Evolutionary conservation across 2,888 invertebrate genomes (phyloP).

Genomic region (Adineta ricciae): DNA sequence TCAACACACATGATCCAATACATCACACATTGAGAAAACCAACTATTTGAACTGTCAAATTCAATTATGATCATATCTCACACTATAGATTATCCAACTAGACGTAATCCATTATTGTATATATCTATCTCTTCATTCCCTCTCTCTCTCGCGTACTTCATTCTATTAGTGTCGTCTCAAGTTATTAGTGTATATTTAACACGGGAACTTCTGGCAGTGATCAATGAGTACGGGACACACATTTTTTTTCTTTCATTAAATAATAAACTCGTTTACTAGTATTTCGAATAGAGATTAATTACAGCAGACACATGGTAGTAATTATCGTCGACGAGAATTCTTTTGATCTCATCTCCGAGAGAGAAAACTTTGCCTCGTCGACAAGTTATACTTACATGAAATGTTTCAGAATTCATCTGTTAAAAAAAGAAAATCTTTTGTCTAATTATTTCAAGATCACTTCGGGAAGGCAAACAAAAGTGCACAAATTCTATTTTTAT

Average conservation of each 20-base stretch:
- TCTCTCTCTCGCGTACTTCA: background rate
- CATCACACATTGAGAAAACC: background rate
- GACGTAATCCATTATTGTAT: background rate
- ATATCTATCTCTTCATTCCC: too few relatives aligned
- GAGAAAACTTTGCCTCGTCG: too few relatives aligned
- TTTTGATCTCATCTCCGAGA: background rate
- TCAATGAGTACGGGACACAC: background rate
- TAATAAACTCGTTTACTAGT: background rate
- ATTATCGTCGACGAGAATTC: background rate
- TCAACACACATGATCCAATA: background rate
- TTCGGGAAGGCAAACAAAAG: background rate
- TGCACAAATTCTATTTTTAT: background rate
- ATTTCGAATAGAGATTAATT: background rate
- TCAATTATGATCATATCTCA: background rate
- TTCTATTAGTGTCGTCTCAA: background rate
- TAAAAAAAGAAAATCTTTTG: too few relatives aligned
- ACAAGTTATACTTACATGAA: background rate
- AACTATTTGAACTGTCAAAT: background rate
- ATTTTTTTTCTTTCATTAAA: background rate
- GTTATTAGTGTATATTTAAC: background rate
- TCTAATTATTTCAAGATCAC: background rate
- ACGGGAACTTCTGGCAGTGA: background rate
- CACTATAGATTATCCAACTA: background rate
- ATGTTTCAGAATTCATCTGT: too few relatives aligned
- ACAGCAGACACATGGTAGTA: background rate